Conservation (phyloP, 2,113 vertebrate species). For the Macrotus californicus region DNA sequence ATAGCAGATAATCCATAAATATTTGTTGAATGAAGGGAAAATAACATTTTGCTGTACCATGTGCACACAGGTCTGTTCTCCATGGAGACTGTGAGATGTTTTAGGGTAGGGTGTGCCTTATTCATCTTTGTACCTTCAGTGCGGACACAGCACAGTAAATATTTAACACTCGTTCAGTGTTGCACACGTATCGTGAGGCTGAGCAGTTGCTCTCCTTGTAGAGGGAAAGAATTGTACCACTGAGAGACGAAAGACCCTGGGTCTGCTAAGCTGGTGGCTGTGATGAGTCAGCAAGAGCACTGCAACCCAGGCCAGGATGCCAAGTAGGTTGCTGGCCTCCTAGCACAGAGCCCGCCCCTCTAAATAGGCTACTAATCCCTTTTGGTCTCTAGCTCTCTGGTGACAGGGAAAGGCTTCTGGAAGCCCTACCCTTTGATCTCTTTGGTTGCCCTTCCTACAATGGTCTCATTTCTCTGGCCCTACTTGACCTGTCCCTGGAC, state of each 20-base stretch:
- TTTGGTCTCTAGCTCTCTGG: neutral
- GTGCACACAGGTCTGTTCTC: neutral
- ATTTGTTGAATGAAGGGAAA: neutral
- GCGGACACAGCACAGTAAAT: neutral
- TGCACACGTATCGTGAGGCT: neutral
- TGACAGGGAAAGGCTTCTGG: neutral
- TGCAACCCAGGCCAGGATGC: too few relatives aligned
- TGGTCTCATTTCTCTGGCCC: neutral
- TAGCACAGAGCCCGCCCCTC: rapidly evolving
- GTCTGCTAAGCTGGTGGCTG: neutral
- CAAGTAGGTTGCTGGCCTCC: neutral
- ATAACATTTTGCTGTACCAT: neutral
- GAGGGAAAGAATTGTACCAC: neutral
- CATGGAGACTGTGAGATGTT: neutral
- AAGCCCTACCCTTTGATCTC: neutral
- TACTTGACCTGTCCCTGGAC: neutral
- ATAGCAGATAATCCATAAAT: neutral
- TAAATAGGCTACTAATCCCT: neutral
- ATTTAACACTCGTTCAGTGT: neutral
- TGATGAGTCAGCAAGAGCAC: neutral
- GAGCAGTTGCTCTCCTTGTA: neutral
- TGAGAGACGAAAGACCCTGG: neutral
- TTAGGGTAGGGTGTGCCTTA: neutral
- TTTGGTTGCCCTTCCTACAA: neutral
- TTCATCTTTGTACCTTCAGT: neutral